A percentile compares a stretch with the other conserved stretches of the same genome.
These are phyloP conservation scores for Acanthochromis polyacanthus DNA, from an alignment of 2,113 vertebrate genomes.

Conservation along the genomic window DNA sequence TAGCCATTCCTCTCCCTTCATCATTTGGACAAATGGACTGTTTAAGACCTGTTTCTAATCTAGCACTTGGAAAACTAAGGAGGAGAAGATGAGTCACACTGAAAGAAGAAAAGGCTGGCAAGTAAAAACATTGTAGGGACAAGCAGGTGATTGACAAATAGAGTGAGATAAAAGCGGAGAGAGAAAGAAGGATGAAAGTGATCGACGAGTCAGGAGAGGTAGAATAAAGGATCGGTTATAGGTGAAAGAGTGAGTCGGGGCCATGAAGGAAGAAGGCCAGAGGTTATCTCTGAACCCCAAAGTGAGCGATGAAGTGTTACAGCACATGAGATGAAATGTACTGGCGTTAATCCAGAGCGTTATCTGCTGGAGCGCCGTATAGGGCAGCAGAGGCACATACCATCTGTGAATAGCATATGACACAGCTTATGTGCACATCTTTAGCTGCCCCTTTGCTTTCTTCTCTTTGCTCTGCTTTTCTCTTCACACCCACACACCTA, in stretches of 20 bases:
- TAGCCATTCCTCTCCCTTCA: not conserved
- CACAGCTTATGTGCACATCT: conserved; percentile 5
- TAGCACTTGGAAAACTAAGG: not conserved
- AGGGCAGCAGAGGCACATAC: conserved; percentile 1
- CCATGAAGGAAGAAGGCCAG: conserved; percentile 46
- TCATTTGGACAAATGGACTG: not conserved
- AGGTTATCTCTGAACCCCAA: conserved; percentile 50
- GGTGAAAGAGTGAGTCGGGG: conserved; percentile 30
- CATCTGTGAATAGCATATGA: conserved; percentile 34
- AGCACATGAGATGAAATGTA: conserved; percentile 38
- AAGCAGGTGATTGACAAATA: conserved; percentile 36
- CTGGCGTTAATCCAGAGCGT: conserved; percentile 18
- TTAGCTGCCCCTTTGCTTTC: conserved; percentile 2
- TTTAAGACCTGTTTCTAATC: conserved; percentile 38
- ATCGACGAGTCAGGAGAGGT: conserved; percentile 27
- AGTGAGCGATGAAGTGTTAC: conserved; percentile 48
- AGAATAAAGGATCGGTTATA: conserved; percentile 11
- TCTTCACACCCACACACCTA: conserved; percentile 4
- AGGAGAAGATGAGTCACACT: not conserved
- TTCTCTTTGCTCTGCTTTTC: conserved; percentile 22
- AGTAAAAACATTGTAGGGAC: conserved; percentile 8
- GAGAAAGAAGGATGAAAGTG: conserved; percentile 29
- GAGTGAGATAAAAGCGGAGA: conserved; percentile 37
- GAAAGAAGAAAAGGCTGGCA: conserved; percentile 9
- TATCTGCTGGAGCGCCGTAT: not conserved